Evolutionary conservation across 2,888 invertebrate genomes (phyloP), one percentile per base, ranked within the genome.

Genomic region (Amaurobius ferox): DNA sequence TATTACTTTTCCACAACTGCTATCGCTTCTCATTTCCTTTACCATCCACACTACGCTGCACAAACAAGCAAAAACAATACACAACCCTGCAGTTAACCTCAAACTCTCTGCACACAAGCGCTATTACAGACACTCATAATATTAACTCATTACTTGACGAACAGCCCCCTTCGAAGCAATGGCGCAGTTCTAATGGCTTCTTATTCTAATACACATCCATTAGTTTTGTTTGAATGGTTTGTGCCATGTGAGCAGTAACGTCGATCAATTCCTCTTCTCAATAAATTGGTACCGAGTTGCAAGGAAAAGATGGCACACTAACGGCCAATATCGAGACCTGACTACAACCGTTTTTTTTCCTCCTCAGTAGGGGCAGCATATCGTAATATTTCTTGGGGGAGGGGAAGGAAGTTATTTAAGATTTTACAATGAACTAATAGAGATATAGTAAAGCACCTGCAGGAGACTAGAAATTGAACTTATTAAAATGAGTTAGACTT

Each of bases 151-250:
- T 30, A 5, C 28, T 70, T 40, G 70, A 44, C 29, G 39, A 44
- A 29, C 66, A 76, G 16, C 66, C 32, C 76, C 66, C 66, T 16
- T 61, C 32, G 29, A 76, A 32, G 61, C 79, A 79, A 79, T 72
- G 71, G 72, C 26, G 68, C 79, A 66, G 32, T 70, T 30, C 79
- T 64, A 72, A 79, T 79, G 44, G 64, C 30, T 48, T 39, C 71
- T 78, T 66, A 29, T 78, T 70, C 66, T 61, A 39, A 78, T 78
- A 70, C 62, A 19, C 19, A 44, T 28, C 61, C 30, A 70, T 78
- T 78, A 78, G 78, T 70, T 78, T 78, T 78, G 78, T 78, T 78
- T 78, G 78, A 70, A 62, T 62, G 40, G 70, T 61, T 30, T 62
- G 39, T 68, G 13, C 68, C 55, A 55, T 55, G 48, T 39, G 62